phyloP scores from a whole-genome alignment of 1,140 invertebrate species.

The Pseudomyrmex pallidus region DNA sequence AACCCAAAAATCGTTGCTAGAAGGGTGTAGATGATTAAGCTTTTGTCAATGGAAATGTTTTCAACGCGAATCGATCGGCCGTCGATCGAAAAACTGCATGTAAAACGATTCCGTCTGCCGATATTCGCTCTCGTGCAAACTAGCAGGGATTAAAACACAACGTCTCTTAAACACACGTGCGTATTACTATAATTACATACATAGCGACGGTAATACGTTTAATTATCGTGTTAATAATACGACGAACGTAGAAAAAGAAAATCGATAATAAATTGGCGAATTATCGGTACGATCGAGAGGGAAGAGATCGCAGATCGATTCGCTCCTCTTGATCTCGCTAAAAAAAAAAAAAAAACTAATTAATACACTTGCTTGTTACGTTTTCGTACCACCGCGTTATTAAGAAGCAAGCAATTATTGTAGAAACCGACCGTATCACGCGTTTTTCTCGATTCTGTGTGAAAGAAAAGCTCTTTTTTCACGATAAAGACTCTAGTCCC shows the following conservation, averaged over 20 bases:
- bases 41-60: neutral
- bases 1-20: neutral
- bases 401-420: conserved; percentile 15
- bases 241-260: neutral
- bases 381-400: conserved; percentile 36
- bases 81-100: neutral
- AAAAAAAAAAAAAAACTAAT: too few species aligned
- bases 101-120: conserved; percentile 36
- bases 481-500: conserved; percentile 47
- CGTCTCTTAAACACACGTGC: conserved; percentile 8
- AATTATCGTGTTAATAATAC: neutral
- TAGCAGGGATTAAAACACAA: neutral
- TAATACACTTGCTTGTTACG: conserved; percentile 19
- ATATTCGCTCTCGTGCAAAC: conserved; percentile 6
- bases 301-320: neutral
- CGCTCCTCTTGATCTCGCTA: neutral
- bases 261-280: conserved; percentile 39
- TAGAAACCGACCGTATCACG: conserved; percentile 18
- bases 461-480: conserved; percentile 2
- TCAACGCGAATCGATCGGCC: conserved; percentile 3
- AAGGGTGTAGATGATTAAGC: neutral
- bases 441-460: neutral
- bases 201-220: conserved; percentile 13
- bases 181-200: conserved; percentile 1
- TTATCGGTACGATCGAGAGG: neutral